Evolutionary conservation across 64 coral and sea anemone genomes (phyloP).

Genomic region (Montipora foliosa): DNA sequence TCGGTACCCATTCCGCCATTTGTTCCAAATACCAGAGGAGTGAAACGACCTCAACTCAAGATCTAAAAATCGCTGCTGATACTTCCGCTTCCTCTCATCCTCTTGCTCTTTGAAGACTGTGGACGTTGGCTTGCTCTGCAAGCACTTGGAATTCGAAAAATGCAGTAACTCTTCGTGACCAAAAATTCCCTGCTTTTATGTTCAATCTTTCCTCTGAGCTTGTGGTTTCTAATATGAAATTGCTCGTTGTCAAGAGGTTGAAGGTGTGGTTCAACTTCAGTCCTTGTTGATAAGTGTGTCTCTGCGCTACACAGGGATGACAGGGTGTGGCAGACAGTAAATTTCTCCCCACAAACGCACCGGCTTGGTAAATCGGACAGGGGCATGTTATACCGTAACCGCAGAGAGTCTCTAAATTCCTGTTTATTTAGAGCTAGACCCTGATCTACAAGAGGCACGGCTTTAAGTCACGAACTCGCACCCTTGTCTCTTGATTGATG

Average conservation of each 20-base stretch:
- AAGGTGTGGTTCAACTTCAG: too few species aligned
- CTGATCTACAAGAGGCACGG: too few species aligned
- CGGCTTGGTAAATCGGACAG: too few species aligned
- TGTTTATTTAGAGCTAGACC: not conserved
- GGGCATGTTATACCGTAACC: too few species aligned
- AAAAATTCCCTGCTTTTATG: conserved; percentile 27
- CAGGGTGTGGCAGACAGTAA: too few species aligned
- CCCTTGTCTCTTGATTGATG: not conserved
- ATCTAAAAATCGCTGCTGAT: conserved; percentile 1
- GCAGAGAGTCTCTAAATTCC: too few species aligned
- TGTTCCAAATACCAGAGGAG: not conserved
- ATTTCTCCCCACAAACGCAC: too few species aligned
- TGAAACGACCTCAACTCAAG: conserved; percentile 11
- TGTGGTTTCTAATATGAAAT: conserved; percentile 6
- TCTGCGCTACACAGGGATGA: conserved; percentile 1
- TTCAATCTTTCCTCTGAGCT: conserved; percentile 41
- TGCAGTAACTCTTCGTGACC: conserved; percentile 7
- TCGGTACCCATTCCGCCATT: too few species aligned
- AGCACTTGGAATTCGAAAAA: conserved; percentile 3
- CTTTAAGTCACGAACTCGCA: too few species aligned
- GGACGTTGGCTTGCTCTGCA: not conserved
- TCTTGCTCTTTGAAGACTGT: not conserved
- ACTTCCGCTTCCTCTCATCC: conserved; percentile 14
- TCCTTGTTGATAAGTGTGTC: conserved; percentile 20
- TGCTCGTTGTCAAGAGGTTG: not conserved